phyloP scores from a whole-genome alignment of 2,113 vertebrate genomes.

The Eleginops maclovinus region DNA sequence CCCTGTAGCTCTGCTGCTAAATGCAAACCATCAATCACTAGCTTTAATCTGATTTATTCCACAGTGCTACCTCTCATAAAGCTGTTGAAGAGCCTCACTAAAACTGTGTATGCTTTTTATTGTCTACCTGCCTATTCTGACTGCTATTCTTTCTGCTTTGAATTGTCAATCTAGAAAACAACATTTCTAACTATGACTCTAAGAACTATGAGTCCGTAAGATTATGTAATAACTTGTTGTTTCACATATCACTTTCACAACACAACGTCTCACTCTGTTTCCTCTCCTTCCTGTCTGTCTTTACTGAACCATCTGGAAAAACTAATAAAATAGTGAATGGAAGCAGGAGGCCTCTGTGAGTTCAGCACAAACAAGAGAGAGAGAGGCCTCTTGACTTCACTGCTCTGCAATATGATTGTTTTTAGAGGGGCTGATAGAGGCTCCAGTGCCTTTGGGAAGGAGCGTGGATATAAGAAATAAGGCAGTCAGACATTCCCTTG shows the following conservation, averaged over 20 bases:
- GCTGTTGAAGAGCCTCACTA: slow-evolving; percentile 5
- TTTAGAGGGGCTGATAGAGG: slow-evolving; percentile 64
- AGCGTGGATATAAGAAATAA: slow-evolving; percentile 64
- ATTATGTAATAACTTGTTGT: neutral
- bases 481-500: slow-evolving; percentile 72
- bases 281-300: slow-evolving; percentile 51
- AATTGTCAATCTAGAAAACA: too few species aligned
- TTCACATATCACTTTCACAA: slow-evolving; percentile 24
- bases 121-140: neutral
- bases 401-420: slow-evolving; percentile 59
- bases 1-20: neutral
- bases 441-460: slow-evolving; percentile 57
- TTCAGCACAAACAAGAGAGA: slow-evolving; percentile 50
- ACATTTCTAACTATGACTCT: too few species aligned
- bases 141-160: neutral
- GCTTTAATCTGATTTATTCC: slow-evolving; percentile 15
- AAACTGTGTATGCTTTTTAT: slow-evolving; percentile 2
- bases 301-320: slow-evolving; percentile 68
- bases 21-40: slow-evolving; percentile 9
- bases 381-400: slow-evolving; percentile 41
- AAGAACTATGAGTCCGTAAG: neutral
- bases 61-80: slow-evolving; percentile 11
- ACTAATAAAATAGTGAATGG: slow-evolving; percentile 67
- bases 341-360: slow-evolving; percentile 55
- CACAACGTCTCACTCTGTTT: slow-evolving; percentile 27